Conservation (phyloP, 2,888 invertebrate species). For the Andrena praecox region DNA sequence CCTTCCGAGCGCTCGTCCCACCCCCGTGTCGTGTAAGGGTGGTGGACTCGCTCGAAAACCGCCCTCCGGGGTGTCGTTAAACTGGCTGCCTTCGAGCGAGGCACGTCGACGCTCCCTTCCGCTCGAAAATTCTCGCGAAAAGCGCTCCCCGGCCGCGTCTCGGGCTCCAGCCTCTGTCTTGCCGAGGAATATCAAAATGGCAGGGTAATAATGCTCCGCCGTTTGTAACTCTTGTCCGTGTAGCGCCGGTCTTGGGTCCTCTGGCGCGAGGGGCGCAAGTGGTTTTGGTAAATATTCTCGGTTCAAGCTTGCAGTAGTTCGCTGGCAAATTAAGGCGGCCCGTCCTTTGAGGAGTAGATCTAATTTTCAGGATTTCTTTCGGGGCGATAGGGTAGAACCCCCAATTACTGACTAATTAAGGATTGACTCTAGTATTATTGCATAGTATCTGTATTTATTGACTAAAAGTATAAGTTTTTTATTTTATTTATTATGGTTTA, state of each 20-base stretch:
- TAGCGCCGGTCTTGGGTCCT: background rate
- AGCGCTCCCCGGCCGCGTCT: conserved; percentile 10
- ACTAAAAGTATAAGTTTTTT: too few species aligned
- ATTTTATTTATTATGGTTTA: too few species aligned
- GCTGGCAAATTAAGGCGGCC: background rate
- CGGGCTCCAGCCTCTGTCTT: conserved; percentile 6
- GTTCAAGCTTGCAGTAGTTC: background rate
- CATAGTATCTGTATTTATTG: too few species aligned
- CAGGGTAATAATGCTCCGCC: conserved; percentile 35
- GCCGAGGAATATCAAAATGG: conserved; percentile 23
- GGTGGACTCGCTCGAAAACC: conserved; percentile 44
- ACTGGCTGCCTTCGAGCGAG: conserved; percentile 48
- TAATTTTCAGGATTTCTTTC: background rate
- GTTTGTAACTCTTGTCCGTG: conserved; percentile 20
- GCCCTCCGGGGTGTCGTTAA: conserved; percentile 61
- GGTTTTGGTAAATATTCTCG: background rate
- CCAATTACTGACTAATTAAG: too few species aligned
- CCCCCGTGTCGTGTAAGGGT: conserved; percentile 18
- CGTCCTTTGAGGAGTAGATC: background rate
- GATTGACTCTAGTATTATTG: too few species aligned
- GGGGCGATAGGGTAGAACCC: too few species aligned
- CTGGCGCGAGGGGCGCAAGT: background rate
- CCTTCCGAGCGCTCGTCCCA: conserved; percentile 1
- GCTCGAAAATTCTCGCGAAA: conserved; percentile 53
- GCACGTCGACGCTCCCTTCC: conserved; percentile 48